Conservation (phyloP, 2,113 vertebrate genomes). For the Myiopsitta monachus region DNA sequence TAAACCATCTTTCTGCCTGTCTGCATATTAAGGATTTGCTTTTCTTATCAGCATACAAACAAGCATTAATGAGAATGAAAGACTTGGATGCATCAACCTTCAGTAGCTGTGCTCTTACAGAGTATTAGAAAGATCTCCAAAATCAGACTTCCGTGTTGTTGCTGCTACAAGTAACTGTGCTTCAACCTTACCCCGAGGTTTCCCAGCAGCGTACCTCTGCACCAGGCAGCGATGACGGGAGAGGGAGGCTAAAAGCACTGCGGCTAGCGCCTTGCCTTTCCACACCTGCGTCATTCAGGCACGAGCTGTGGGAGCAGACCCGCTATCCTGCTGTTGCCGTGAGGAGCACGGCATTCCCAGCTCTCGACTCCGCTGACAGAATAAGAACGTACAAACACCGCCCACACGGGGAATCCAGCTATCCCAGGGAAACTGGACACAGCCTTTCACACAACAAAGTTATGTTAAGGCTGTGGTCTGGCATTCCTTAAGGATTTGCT, state of each 20-base stretch:
- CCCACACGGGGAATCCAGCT: fast-evolving
- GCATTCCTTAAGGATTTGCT: neutral
- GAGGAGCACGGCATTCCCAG: neutral
- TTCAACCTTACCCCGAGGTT: neutral
- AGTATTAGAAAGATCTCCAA: neutral
- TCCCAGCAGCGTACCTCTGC: no score
- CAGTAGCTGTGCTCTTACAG: neutral
- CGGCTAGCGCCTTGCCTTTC: fast-evolving
- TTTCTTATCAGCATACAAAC: neutral
- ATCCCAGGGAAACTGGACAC: fast-evolving
- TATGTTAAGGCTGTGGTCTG: neutral
- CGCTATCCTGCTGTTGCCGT: fast-evolving
- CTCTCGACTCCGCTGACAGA: fast-evolving
- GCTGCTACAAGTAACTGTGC: neutral
- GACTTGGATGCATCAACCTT: fast-evolving
- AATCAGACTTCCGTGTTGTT: neutral
- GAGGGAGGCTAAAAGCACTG: neutral
- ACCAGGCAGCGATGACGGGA: neutral
- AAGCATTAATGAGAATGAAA: neutral
- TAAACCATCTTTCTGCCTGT: neutral
- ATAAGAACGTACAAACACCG: fast-evolving
- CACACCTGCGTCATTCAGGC: fast-evolving
- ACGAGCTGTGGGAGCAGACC: neutral
- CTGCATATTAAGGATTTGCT: neutral
- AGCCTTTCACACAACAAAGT: fast-evolving